A percentile compares a stretch with the other conserved stretches of the same genome.
Conservation (phyloP, 2,888 invertebrate species). For the Euspilapteryx auroguttella region DNA sequence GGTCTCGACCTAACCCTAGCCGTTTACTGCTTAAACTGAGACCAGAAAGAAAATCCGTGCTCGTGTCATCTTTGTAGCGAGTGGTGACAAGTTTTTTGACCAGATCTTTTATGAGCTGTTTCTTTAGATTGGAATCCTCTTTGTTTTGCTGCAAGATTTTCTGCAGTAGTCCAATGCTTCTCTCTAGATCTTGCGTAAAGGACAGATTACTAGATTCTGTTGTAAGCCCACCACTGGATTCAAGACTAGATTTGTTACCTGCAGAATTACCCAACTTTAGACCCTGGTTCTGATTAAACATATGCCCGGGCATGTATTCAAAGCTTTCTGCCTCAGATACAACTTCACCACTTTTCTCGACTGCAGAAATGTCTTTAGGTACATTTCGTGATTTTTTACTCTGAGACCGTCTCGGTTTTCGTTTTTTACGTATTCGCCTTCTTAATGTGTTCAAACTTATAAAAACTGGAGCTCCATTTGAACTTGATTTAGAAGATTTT, state of each 20-base stretch:
- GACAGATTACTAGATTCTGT: conserved; percentile 44
- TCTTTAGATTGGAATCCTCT: conserved; percentile 62
- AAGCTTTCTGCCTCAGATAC: conserved; percentile 67
- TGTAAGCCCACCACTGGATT: conserved; percentile 36
- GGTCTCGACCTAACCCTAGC: conserved; percentile 15
- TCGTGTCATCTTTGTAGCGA: conserved; percentile 62
- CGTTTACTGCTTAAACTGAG: conserved; percentile 32
- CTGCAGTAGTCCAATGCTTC: conserved; percentile 62
- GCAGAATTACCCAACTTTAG: conserved; percentile 15
- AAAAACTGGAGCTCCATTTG: conserved; percentile 20
- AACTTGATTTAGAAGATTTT: not conserved
- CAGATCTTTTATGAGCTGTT: conserved; percentile 65
- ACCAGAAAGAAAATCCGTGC: conserved; percentile 45
- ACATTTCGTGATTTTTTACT: conserved; percentile 6
- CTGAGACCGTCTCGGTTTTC: conserved; percentile 18
- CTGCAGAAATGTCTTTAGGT: conserved; percentile 7
- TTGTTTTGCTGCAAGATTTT: conserved; percentile 61
- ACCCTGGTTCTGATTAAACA: conserved; percentile 55
- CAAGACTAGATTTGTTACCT: conserved; percentile 45
- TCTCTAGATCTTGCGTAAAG: conserved; percentile 63
- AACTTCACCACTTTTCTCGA: conserved; percentile 32
- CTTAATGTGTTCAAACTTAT: conserved; percentile 35
- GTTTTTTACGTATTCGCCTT: conserved; percentile 20
- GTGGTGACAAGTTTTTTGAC: conserved; percentile 62
- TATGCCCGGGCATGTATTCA: conserved; percentile 64